Evolutionary conservation across 2,888 invertebrate genomes (phyloP).

Genomic region (Phyto melanocephala): DNA sequence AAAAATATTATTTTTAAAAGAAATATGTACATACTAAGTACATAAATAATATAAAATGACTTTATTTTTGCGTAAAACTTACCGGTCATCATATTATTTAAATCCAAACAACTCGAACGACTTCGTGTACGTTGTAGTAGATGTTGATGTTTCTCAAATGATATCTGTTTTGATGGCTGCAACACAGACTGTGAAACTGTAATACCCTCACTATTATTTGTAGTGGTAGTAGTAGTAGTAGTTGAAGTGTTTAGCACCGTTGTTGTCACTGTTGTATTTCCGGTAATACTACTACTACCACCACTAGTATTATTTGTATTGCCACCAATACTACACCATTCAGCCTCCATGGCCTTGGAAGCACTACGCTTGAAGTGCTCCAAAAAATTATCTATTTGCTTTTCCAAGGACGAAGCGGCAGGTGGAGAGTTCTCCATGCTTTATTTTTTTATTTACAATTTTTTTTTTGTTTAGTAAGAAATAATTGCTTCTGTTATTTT

Average conservation of each 20-base stretch:
- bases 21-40: too few relatives aligned
- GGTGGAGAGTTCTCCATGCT: constrained; percentile 81
- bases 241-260: constrained; percentile 33
- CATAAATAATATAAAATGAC: too few relatives aligned
- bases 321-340: constrained; percentile 70
- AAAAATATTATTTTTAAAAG: too few relatives aligned
- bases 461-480: neutral
- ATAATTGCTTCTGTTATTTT: neutral
- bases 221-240: constrained; percentile 62
- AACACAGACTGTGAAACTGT: neutral
- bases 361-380: constrained; percentile 90
- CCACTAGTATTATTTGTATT: constrained; percentile 25
- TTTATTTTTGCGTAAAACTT: too few relatives aligned
- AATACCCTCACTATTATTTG: constrained; percentile 34
- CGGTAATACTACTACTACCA: constrained; percentile 47
- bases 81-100: constrained; percentile 59
- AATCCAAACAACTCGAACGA: constrained; percentile 76
- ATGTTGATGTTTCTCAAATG: constrained; percentile 53
- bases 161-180: constrained; percentile 26
- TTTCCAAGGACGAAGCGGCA: constrained; percentile 84
- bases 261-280: constrained; percentile 30
- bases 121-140: constrained; percentile 72
- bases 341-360: constrained; percentile 85
- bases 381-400: constrained; percentile 90
- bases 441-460: neutral